Base-by-base conservation (phyloP, 2,888 invertebrate genomes). In the Tuberolachnus salignus region DNA sequence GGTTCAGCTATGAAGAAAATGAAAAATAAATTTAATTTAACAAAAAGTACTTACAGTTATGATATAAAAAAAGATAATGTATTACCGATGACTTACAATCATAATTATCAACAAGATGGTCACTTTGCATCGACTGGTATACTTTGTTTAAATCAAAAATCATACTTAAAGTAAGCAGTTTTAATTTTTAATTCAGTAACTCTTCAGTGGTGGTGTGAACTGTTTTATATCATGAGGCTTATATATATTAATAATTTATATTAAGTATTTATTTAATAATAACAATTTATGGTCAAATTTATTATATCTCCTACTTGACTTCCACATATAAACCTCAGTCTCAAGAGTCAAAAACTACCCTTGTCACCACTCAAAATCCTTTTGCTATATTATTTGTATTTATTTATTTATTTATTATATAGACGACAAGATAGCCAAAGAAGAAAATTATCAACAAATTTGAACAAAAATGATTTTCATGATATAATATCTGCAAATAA, bases 61-160 rank as follows among this genome's bases (percentile, higher is more conserved):
- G 51, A 78, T 69, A 59, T 69, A 16, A 69, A 78, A n/a, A 78
- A 78, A 78, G 49, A 51, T 42, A 69, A 78, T 69, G 49, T 67
- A 49, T 59, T 78, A 23, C 78, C 78, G 23, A 78, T 78, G 21
- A 42, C 59, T 16, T 69, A 51, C 26, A 78, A 78, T 51, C 78
- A 78, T 61, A 69, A 21, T 21, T 78, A 78, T 78, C 78, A 69
- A 78, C 78, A 78, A 78, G 78, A 78, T 44, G 78, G 78, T 1
- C 78, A 78, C 13, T 78, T 78, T 21, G 78, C 78, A 49, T 78
- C 78, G 6, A 78, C 78, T 42, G 78, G 78, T 42, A 78, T 67
- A 13, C 59, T 42, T 34, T 78, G 78, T 61, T 69, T 69, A 51
- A 78, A 78, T 51, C 59, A 51, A 59, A 78, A 78, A 51, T 78